A percentile compares a stretch with the other conserved stretches of the same genome.
phyloP scores from a whole-genome alignment of 2,888 invertebrate genomes.

The Macropis europaea region DNA sequence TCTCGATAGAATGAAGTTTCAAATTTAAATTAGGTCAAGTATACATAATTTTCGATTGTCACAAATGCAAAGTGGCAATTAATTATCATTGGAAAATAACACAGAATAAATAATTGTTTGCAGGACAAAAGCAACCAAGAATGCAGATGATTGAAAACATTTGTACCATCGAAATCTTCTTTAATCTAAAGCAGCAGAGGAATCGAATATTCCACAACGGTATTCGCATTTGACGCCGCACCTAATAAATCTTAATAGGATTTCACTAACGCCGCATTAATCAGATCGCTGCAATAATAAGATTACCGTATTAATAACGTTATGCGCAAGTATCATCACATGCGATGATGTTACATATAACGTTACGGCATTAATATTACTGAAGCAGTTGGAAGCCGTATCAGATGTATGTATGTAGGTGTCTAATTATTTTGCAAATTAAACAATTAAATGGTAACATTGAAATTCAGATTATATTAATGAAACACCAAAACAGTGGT shows the following conservation, averaged over 20 bases:
- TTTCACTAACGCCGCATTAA: constrained; percentile 42
- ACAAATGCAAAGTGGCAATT: too few relatives aligned
- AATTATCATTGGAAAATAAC: too few relatives aligned
- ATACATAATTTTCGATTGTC: too few relatives aligned
- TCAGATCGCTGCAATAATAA: constrained; percentile 50
- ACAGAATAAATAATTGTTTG: not conserved
- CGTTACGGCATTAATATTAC: constrained; percentile 27
- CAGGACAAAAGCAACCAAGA: too few relatives aligned
- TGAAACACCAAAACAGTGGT: too few relatives aligned
- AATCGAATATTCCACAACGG: constrained; percentile 18
- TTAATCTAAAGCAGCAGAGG: not conserved
- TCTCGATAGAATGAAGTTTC: too few relatives aligned
- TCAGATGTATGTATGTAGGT: constrained; percentile 5
- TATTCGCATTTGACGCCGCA: constrained; percentile 7
- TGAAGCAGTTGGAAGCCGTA: constrained; percentile 20
- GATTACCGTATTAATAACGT: constrained; percentile 50
- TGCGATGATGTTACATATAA: constrained; percentile 20
- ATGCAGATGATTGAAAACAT: not conserved
- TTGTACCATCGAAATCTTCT: not conserved
- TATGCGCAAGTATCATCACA: constrained; percentile 26
- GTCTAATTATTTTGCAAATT: not conserved
- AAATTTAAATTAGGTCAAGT: too few relatives aligned
- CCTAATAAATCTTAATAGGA: constrained; percentile 48
- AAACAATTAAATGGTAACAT: not conserved
- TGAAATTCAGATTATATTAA: constrained; percentile 14